Base-by-base conservation (phyloP, 2,797 vertebrate genomes). In the Novumbra hubbsi region DNA sequence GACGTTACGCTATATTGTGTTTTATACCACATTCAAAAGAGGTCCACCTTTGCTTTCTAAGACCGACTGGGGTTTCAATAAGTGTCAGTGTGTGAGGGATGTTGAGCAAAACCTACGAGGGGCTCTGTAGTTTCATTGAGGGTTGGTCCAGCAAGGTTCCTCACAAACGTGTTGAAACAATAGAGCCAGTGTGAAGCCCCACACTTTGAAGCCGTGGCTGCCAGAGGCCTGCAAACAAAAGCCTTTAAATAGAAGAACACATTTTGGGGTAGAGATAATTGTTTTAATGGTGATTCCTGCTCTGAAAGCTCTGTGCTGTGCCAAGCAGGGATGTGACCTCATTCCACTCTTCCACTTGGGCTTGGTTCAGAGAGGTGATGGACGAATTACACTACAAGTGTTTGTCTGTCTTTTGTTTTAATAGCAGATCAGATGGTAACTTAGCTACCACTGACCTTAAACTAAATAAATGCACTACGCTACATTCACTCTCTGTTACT, bases 91-190 rank as follows among this genome's bases (percentile, higher is more conserved):
- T 55, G 49, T 57, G 69, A 8, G 75, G 71, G 85, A 89, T 80
- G 84, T 83, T 79, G 78, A 88, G 81, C 83, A 85, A 84, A 85
- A 87, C 84, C 71, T 77, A 45, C 30, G 19, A 57, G 72, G 78
- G 72, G 78, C 86, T 88, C 83, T 89, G 89, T 88, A 88, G 87
- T 91, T 89, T 87, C 87, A 88, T 86, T 78, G 83, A 82, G 82
- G 81, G 78, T 38, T 83, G 85, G 79, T 88, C 86, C 81, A 85
- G 76, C 79, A 74, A 84, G 90, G 89, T 82, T 90, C 89, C 91
- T 92, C 91, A 90, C 91, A 92, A 88, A 83, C 92, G 91, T 91
- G 87, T 87, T 85, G 88, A 92, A 92, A 93, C 92, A 93, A 93
- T 89, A 90, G 88, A 66, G 80, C 88, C 87, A 91, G 87, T 93